Evolutionary conservation across 2,113 vertebrate genomes (phyloP), one percentile per base, ranked within the genome.

Genomic region (Cichladusa arquata): DNA sequence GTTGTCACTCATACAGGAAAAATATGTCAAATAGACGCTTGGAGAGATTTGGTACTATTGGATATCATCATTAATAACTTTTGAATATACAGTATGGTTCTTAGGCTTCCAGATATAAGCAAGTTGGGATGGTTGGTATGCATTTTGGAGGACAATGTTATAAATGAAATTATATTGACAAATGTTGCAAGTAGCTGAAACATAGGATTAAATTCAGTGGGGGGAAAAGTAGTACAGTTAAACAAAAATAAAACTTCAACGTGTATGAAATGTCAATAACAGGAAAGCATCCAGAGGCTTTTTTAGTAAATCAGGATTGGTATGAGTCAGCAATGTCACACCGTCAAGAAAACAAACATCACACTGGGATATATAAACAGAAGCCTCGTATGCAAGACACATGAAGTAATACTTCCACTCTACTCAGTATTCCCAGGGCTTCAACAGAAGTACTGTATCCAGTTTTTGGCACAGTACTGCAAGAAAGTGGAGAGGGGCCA

Each of bases 341-440:
- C 86, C 0, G 42, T 78, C 88, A 94, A 76, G 86, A 93, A 95
- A 96, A 82, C 92, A 94, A 95, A 92, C 29, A 92, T 90, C 94
- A 47, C n/a, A 73, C 71, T 86, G 90, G 72, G 92, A 88, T 93
- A 66, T 44, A 51, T 66, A 95, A 96, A 93, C 88, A 94, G 74
- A 40, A 96, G 79, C 73, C 86, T 81, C 1, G 0, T 83, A 90
- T 47, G 60, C 25, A 80, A 73, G 88, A 78, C 71, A 58, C 82
- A 73, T 86, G 82, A 92, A 94, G 78, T 44, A 87, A 92, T 76
- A 80, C 66, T 87, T 93, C 74, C 88, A 76, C 78, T 81, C 66
- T 9, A 28, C 67, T 78, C 58, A 22, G 58, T n/a, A 47, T 67
- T 86, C 70, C 4, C 22, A 79, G 73, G 62, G 58, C 50, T 58